phyloP scores from a whole-genome alignment of 1,140 invertebrate species.

The Drosophila kurseongensis region DNA sequence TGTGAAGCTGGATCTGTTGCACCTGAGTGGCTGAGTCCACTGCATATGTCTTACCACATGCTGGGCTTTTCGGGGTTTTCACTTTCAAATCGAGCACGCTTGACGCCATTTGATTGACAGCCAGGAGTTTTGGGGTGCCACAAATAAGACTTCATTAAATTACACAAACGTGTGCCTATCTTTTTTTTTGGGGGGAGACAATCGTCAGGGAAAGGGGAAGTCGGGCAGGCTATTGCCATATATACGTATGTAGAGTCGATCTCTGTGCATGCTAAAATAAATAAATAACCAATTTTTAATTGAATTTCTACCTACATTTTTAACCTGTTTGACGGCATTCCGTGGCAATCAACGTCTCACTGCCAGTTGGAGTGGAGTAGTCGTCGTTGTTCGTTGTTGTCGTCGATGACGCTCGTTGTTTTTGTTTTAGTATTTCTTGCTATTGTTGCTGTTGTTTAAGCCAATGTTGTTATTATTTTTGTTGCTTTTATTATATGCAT shows the following conservation, averaged over 20 bases:
- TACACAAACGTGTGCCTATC: conserved; percentile 47
- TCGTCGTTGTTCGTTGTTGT: conserved; percentile 59
- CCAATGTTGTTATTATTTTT: conserved; percentile 51
- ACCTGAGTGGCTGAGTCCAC: conserved; percentile 2
- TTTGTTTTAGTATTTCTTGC: conserved; percentile 30
- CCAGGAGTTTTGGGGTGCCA: conserved; percentile 49
- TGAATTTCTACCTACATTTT: conserved; percentile 84
- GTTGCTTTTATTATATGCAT: conserved; percentile 71
- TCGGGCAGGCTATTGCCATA: conserved; percentile 10
- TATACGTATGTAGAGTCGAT: conserved; percentile 45
- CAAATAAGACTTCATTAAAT: conserved; percentile 69
- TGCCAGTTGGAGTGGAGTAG: conserved; percentile 64
- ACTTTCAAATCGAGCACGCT: conserved; percentile 67
- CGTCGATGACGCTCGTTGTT: conserved; percentile 58
- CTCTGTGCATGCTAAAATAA: conserved; percentile 81
- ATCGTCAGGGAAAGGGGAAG: background rate
- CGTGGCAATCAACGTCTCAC: conserved; percentile 81
- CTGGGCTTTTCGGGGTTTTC: conserved; percentile 57
- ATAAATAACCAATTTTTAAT: conserved; percentile 84
- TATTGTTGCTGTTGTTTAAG: conserved; percentile 41
- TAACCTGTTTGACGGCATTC: conserved; percentile 84
- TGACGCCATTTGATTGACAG: conserved; percentile 72
- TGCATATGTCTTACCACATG: conserved; percentile 32
- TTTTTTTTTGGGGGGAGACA: conserved; percentile 15
- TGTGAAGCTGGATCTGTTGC: conserved; percentile 1